Base-by-base conservation (phyloP, 1,140 invertebrate genomes). In the Ceratitis capitata region DNA sequence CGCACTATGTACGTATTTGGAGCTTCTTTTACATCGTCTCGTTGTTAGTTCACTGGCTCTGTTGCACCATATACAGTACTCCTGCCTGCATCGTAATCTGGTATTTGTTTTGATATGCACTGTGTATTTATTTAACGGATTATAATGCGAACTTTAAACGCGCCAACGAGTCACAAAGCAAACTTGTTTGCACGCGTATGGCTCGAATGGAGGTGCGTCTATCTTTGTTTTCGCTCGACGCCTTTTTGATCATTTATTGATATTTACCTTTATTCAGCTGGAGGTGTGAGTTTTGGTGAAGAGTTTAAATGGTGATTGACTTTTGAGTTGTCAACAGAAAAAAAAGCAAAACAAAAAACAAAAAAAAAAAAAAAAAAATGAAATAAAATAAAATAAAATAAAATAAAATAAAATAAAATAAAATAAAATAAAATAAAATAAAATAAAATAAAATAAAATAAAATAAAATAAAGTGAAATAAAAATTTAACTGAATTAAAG, bases 111-210 rank as follows among this genome's bases (percentile, higher is more conserved):
- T 42, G 42, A 78, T 78, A 78, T 78, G 69, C 32, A 7, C n/a
- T n/a, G 4, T 19, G 39, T 26, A 78, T 78, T 78, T 78, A 23
- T 39, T 78, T 78, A 78, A 78, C 42, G 64, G 64, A 23, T 35
- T 35, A 78, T 53, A 19, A 53, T 69, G 61, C n/a, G 61, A 69
- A 69, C 61, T 69, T 69, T 69, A 35, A 78, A 45, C 39, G n/a
- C 39, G n/a, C 23, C 69, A 78, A 23, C 39, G 32, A 78, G 69
- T 78, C 23, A 45, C n/a, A 78, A 35, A 26, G 35, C 39, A 78
- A 78, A 78, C 69, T 78, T 32, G 69, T 78, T 45, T 78, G 19
- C 39, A 12, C 39, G 35, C 32, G 19, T 45, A 47, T 19, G 69
- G 35, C 39, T 23, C n/a, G n/a, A n/a, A n/a, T 78, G 39, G 39